These are phyloP conservation scores for Hepsetus odoe DNA, from an alignment of 2,113 vertebrate species.

Conservation along the genomic window DNA sequence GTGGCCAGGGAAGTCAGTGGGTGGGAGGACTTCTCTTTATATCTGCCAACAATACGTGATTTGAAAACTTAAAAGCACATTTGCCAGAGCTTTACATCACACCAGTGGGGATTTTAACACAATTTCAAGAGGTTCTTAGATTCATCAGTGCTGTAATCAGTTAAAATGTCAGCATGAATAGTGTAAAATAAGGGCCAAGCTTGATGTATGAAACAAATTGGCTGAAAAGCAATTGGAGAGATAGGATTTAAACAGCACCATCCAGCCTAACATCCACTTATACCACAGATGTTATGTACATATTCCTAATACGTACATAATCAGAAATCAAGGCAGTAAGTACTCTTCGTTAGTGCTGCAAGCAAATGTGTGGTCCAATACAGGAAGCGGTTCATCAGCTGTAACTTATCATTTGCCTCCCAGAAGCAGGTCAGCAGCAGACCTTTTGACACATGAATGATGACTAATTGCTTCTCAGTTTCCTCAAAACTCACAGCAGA, in stretches of 20 bases:
- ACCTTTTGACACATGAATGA: slow-evolving; percentile 31
- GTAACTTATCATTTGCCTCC: slow-evolving; percentile 25
- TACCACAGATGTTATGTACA: neutral
- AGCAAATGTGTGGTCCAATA: slow-evolving; percentile 6
- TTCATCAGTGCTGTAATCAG: slow-evolving; percentile 3
- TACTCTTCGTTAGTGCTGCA: neutral
- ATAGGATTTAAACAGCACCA: neutral
- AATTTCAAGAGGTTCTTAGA: neutral
- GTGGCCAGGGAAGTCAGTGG: slow-evolving; percentile 33
- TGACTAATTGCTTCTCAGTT: slow-evolving; percentile 21
- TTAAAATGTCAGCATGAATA: neutral
- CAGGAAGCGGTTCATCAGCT: slow-evolving; percentile 1
- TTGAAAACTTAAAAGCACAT: slow-evolving; percentile 18
- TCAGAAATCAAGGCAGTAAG: neutral
- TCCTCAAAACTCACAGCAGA: neutral
- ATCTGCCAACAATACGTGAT: slow-evolving; percentile 10
- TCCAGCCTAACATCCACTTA: neutral
- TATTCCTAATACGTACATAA: neutral
- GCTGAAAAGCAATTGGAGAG: neutral
- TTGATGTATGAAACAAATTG: neutral
- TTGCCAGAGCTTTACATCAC: neutral
- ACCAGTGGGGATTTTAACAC: neutral
- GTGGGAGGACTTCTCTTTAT: slow-evolving; percentile 43
- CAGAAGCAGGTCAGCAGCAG: neutral
- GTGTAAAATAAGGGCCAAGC: slow-evolving; percentile 8